These are phyloP conservation scores for Holothuria leucospilota DNA, from an alignment of 53 echinoderm and acorn worm species.

Conservation along the genomic window DNA sequence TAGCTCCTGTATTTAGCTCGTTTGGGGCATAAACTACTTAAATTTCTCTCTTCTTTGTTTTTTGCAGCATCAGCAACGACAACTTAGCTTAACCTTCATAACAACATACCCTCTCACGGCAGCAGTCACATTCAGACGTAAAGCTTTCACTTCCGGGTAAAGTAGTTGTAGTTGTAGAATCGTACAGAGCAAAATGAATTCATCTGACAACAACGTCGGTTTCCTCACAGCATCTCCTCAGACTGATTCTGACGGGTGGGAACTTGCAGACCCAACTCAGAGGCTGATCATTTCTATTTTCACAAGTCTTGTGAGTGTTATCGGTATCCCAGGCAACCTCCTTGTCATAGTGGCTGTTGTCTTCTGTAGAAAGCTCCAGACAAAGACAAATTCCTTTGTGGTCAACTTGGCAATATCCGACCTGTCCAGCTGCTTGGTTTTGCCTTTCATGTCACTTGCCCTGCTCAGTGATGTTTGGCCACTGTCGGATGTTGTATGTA, in stretches of 20 bases:
- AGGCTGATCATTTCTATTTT: slow-evolving; percentile 45
- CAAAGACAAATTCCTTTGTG: slow-evolving; percentile 74
- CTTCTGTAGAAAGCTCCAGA: slow-evolving; percentile 63
- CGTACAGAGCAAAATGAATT: no score
- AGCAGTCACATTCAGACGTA: no score
- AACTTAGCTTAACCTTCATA: no score
- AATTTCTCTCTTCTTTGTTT: no score
- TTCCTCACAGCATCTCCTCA: no score
- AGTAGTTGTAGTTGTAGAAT: no score
- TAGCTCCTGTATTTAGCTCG: no score
- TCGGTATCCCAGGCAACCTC: slow-evolving; percentile 65
- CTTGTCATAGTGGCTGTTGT: slow-evolving; percentile 68
- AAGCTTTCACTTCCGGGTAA: no score
- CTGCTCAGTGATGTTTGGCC: slow-evolving; percentile 67
- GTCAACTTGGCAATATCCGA: slow-evolving; percentile 72
- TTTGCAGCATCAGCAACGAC: no score
- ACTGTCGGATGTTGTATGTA: slow-evolving; percentile 49
- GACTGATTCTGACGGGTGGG: not conserved
- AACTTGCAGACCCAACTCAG: slow-evolving; percentile 18
- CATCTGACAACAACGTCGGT: no score
- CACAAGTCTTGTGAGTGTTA: slow-evolving; percentile 47
- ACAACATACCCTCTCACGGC: no score
- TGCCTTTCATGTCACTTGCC: slow-evolving; percentile 54
- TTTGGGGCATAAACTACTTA: no score
- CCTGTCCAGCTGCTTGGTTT: slow-evolving; percentile 54